Conservation (phyloP, 2,888 invertebrate species). For the Megaustenia siamemsis region DNA sequence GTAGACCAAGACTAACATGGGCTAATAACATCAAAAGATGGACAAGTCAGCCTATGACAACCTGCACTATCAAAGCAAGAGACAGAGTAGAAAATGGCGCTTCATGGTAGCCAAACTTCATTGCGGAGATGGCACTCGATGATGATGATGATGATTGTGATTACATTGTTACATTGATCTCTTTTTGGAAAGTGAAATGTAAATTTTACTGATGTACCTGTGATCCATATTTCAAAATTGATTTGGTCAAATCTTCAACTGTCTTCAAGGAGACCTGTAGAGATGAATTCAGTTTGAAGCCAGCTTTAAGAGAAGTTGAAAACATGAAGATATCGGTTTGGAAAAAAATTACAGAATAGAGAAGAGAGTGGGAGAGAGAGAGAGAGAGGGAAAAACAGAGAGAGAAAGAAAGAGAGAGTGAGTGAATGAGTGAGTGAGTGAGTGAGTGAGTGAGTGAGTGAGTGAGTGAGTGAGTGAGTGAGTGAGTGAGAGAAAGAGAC, state of each 20-base stretch:
- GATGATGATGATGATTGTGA: too few species aligned
- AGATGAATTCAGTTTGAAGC: neutral
- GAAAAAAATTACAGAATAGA: neutral
- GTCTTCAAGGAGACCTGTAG: constrained; percentile 67
- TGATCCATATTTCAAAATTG: constrained; percentile 76
- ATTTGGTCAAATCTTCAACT: constrained; percentile 77
- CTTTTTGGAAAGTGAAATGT: neutral
- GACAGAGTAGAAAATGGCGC: too few species aligned
- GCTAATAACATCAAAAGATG: too few species aligned
- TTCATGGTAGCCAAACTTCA: too few species aligned
- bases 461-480: too few species aligned
- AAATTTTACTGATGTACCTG: constrained; percentile 49
- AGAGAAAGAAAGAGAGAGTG: neutral
- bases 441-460: too few species aligned
- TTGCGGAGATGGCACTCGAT: too few species aligned
- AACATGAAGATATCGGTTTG: neutral
- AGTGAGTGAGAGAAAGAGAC: too few species aligned
- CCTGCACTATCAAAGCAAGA: too few species aligned
- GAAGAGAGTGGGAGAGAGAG: neutral
- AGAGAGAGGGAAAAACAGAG: neutral
- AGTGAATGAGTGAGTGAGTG: too few species aligned
- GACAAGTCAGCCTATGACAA: too few species aligned
- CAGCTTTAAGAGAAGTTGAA: neutral
- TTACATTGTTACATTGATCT: neutral
- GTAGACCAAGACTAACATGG: too few species aligned